These are phyloP conservation scores for Acromyrmex charruanus DNA, from an alignment of 1,140 invertebrate genomes.

Conservation along the genomic window DNA sequence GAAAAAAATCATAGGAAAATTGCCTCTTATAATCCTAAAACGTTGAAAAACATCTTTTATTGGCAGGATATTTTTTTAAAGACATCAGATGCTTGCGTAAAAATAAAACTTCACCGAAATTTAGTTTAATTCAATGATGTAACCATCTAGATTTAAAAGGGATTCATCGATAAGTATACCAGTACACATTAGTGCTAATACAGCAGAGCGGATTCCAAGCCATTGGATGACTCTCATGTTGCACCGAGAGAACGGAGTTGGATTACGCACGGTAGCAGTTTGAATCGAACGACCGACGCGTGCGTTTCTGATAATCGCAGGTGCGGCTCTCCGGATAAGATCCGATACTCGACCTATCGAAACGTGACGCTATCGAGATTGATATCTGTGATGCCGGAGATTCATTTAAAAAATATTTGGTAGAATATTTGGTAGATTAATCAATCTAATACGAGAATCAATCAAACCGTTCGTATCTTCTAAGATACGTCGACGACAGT, in stretches of 20 bases:
- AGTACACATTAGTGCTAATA: slow-evolving; percentile 58
- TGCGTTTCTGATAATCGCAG: slow-evolving; percentile 34
- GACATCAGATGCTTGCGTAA: not conserved
- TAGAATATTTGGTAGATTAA: not conserved
- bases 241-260: slow-evolving; percentile 38
- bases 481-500: not conserved
- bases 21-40: too few relatives aligned
- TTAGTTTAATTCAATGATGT: slow-evolving; percentile 54
- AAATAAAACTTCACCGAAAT: slow-evolving; percentile 8
- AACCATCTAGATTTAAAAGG: slow-evolving; percentile 24
- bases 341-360: not conserved
- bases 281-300: slow-evolving; percentile 26
- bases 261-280: slow-evolving; percentile 52
- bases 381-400: not conserved
- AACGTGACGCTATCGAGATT: not conserved
- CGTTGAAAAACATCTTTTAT: not conserved
- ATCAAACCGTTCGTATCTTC: not conserved
- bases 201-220: slow-evolving; percentile 19
- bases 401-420: not conserved
- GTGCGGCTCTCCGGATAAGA: not conserved
- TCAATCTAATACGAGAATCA: not conserved
- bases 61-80: not conserved
- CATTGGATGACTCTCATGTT: slow-evolving; percentile 61
- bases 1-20: too few relatives aligned
- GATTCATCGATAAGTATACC: slow-evolving; percentile 64